These are phyloP conservation scores for Brienomyrus longianalis DNA, from an alignment of 2,113 vertebrate species.

Conservation along the genomic window DNA sequence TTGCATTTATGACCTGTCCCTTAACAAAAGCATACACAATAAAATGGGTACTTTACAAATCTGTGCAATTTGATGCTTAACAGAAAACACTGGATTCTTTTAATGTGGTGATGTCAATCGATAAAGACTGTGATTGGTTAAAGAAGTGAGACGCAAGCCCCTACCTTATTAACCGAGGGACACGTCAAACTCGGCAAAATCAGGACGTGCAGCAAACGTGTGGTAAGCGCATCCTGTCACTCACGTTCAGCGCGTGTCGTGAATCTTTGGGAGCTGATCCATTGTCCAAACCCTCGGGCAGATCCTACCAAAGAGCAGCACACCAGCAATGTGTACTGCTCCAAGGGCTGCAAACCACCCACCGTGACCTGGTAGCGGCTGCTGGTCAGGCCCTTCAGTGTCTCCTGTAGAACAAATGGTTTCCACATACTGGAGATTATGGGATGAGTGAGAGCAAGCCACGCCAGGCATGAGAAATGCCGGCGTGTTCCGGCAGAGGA, in stretches of 20 bases:
- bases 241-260: constrained; percentile 38
- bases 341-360: constrained; percentile 40
- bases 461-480: neutral
- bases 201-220: neutral
- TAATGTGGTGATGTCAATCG: too few relatives aligned
- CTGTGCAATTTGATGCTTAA: too few relatives aligned
- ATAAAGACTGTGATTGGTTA: too few relatives aligned
- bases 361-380: constrained; percentile 26
- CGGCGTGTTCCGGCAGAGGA: neutral
- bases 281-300: constrained; percentile 32
- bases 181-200: neutral
- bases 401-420: neutral
- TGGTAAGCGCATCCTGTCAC: neutral
- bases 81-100: too few relatives aligned
- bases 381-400: constrained; percentile 13
- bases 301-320: constrained; percentile 37
- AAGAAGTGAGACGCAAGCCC: too few relatives aligned
- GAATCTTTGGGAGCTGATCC: constrained; percentile 24
- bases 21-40: too few relatives aligned
- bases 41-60: too few relatives aligned
- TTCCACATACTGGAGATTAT: neutral
- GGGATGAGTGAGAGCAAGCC: neutral
- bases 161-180: neutral
- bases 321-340: constrained; percentile 29
- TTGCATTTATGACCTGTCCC: too few relatives aligned